Evolutionary conservation across 2,888 invertebrate species (phyloP).

Genomic region (Omphaloscelis lunosa): DNA sequence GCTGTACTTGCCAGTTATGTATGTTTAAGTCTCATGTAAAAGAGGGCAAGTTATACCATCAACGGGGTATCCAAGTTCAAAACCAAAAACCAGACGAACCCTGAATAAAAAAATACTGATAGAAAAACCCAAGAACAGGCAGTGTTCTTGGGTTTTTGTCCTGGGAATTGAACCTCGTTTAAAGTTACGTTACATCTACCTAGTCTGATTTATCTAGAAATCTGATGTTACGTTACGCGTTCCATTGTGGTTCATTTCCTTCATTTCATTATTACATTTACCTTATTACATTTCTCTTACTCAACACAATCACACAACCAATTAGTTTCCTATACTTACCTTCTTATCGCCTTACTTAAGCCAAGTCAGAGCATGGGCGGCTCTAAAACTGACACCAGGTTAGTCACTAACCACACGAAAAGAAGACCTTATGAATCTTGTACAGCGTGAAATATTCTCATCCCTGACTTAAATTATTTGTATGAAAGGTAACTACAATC

Average conservation of each 20-base stretch:
- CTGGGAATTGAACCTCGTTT: background rate
- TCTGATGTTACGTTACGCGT: constrained; percentile 19
- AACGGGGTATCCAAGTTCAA: background rate
- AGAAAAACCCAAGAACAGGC: background rate
- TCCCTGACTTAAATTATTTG: background rate
- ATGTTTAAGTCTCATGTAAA: too few species aligned
- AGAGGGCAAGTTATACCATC: too few species aligned
- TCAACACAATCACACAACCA: constrained; percentile 22
- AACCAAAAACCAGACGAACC: too few species aligned
- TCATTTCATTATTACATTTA: constrained; percentile 21
- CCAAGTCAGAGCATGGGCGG: too few species aligned
- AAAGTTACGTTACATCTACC: background rate
- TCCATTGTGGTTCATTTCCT: constrained; percentile 31
- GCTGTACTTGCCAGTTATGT: background rate
- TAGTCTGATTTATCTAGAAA: constrained; percentile 24
- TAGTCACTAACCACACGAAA: too few species aligned
- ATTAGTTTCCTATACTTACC: constrained; percentile 21
- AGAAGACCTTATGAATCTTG: background rate
- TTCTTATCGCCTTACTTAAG: too few species aligned
- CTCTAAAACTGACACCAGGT: too few species aligned
- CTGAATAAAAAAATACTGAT: background rate
- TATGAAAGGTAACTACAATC: background rate
- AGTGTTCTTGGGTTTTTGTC: too few species aligned
- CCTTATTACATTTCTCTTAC: constrained; percentile 1
- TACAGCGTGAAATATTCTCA: constrained; percentile 5